phyloP scores from a whole-genome alignment of 2,113 vertebrate species.

The Phalacrocorax pelagicus region DNA sequence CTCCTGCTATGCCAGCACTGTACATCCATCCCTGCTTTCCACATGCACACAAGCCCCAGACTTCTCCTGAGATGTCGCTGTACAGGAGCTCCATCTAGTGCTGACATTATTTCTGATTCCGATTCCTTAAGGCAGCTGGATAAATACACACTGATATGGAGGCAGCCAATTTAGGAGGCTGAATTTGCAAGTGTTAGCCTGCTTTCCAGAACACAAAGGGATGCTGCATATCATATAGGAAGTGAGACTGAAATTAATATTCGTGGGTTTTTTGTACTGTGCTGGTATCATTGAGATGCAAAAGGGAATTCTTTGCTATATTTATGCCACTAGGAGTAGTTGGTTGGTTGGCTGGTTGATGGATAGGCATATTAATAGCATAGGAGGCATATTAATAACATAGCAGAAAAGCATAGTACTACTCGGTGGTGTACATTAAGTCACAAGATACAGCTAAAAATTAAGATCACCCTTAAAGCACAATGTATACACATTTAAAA shows the following conservation, averaged over 20 bases:
- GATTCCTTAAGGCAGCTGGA: background rate
- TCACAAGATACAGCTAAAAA: background rate
- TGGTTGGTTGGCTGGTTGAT: background rate
- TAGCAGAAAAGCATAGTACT: background rate
- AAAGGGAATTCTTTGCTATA: background rate
- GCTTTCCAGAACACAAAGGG: background rate
- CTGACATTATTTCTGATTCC: background rate
- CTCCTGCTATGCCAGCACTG: rapidly evolving
- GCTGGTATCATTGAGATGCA: background rate
- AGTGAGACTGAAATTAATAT: background rate
- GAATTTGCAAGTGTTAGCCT: background rate
- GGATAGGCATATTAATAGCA: background rate
- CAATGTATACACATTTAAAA: background rate
- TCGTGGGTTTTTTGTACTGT: background rate
- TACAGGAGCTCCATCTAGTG: constrained; percentile 56
- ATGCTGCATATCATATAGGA: background rate
- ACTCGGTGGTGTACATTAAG: background rate
- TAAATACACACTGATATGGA: rapidly evolving
- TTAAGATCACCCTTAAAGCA: background rate
- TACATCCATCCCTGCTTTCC: background rate
- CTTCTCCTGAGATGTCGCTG: background rate
- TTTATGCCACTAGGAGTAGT: background rate
- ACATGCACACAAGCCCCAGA: rapidly evolving
- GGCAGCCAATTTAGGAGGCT: background rate
- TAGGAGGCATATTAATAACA: background rate